These are phyloP conservation scores for Bombus affinis DNA, from an alignment of 1,140 invertebrate species.

Conservation along the genomic window DNA sequence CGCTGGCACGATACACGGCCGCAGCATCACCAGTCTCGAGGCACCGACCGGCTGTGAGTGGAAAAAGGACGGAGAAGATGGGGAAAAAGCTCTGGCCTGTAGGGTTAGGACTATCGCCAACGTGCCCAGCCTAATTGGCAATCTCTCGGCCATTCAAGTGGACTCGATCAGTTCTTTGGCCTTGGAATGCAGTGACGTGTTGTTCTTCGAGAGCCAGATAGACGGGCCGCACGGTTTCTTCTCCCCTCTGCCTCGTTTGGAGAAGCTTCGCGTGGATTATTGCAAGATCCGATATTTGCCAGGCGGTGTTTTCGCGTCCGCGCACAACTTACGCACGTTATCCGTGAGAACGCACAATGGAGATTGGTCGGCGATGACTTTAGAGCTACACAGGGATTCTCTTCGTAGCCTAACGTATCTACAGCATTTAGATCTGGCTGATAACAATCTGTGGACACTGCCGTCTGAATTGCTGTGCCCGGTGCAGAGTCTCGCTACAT, in stretches of 20 bases:
- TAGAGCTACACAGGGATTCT: conserved; percentile 88
- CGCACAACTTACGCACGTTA: conserved; percentile 87
- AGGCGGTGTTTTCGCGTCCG: conserved; percentile 85
- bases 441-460: conserved; percentile 91
- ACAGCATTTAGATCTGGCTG: conserved; percentile 87
- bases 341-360: conserved; percentile 89
- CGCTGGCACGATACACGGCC: conserved; percentile 39
- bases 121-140: conserved; percentile 87
- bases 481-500: conserved; percentile 85
- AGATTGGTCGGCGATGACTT: conserved; percentile 90
- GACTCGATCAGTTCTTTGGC: conserved; percentile 87
- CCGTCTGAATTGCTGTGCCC: conserved; percentile 90
- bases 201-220: conserved; percentile 90
- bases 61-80: conserved; percentile 75
- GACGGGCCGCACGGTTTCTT: conserved; percentile 86
- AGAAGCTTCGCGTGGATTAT: conserved; percentile 88
- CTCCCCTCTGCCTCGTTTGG: conserved; percentile 85
- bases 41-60: conserved; percentile 87
- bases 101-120: conserved; percentile 88
- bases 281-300: conserved; percentile 91
- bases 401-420: conserved; percentile 87
- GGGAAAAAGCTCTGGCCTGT: conserved; percentile 85
- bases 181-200: conserved; percentile 90
- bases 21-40: conserved; percentile 78
- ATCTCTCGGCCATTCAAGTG: conserved; percentile 86